phyloP scores from a whole-genome alignment of 2,888 invertebrate species.

The Yponomeuta evonymella region DNA sequence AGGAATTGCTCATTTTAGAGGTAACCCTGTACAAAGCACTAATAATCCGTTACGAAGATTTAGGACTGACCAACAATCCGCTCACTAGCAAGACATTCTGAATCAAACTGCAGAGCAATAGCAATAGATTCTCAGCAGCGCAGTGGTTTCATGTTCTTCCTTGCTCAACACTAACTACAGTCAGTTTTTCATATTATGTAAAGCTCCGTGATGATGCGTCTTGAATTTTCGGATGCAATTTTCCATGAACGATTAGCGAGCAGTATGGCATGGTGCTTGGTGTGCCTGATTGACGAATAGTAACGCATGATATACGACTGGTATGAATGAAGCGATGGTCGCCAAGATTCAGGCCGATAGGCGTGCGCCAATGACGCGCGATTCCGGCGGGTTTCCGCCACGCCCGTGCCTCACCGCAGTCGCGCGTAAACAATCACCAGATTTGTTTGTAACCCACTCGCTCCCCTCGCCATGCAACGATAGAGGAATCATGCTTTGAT shows the following conservation, averaged over 20 bases:
- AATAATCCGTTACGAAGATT: too few species aligned
- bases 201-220: too few species aligned
- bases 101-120: too few species aligned
- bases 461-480: neutral
- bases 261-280: neutral
- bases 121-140: too few species aligned
- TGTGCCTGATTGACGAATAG: constrained; percentile 29
- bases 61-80: too few species aligned
- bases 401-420: constrained; percentile 44
- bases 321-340: constrained; percentile 54
- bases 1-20: too few species aligned
- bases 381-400: constrained; percentile 67
- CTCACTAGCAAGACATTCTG: too few species aligned
- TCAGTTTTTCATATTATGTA: too few species aligned
- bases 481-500: neutral
- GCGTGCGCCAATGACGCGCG: constrained; percentile 66
- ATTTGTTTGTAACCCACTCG: neutral
- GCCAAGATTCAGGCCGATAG: constrained; percentile 48
- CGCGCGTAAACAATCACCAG: constrained; percentile 58
- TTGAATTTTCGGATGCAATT: too few species aligned
- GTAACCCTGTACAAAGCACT: too few species aligned
- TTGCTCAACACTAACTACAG: too few species aligned
- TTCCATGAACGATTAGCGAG: neutral
- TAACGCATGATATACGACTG: constrained; percentile 33
- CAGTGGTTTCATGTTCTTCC: too few species aligned